Conservation (phyloP, 2,888 invertebrate species). For the Lordiphosa andalusiaca region DNA sequence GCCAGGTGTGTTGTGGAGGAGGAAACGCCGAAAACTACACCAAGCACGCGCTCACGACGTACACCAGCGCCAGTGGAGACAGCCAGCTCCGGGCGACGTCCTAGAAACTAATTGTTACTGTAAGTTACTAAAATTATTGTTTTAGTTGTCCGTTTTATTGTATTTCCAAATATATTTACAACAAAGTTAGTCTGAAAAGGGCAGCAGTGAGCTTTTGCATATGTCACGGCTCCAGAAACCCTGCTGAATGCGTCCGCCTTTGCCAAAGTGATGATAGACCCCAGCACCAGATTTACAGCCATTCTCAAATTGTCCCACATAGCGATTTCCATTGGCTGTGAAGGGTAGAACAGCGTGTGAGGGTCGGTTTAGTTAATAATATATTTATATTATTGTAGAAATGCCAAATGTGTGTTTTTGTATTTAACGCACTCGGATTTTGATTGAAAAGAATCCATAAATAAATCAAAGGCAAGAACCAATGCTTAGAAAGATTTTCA, state of each 20-base stretch:
- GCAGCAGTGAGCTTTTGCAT: slow-evolving; percentile 71
- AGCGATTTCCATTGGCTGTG: slow-evolving; percentile 78
- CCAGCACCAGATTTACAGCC: slow-evolving; percentile 78
- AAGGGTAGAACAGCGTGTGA: slow-evolving; percentile 1
- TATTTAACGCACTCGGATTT: too few species aligned
- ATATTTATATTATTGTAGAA: too few species aligned
- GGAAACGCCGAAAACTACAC: background rate
- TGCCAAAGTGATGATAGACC: slow-evolving; percentile 69
- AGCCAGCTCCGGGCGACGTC: background rate
- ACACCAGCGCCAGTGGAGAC: background rate
- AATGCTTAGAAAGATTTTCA: too few species aligned
- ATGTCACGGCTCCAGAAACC: slow-evolving; percentile 74
- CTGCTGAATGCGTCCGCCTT: slow-evolving; percentile 69
- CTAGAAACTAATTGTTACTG: background rate
- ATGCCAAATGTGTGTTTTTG: too few species aligned
- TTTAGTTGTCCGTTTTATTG: slow-evolving; percentile 1
- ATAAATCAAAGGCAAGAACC: too few species aligned
- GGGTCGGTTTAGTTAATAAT: background rate
- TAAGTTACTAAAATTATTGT: background rate
- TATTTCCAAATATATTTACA: too few species aligned
- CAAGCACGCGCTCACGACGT: slow-evolving; percentile 5
- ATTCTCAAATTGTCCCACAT: slow-evolving; percentile 75
- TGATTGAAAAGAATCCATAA: too few species aligned
- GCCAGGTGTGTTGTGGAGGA: background rate
- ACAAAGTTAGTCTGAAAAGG: slow-evolving; percentile 2